Evolutionary conservation across 2,797 vertebrate species (phyloP), one percentile per base, ranked within the genome.

Genomic region (Anguilla marmorata): DNA sequence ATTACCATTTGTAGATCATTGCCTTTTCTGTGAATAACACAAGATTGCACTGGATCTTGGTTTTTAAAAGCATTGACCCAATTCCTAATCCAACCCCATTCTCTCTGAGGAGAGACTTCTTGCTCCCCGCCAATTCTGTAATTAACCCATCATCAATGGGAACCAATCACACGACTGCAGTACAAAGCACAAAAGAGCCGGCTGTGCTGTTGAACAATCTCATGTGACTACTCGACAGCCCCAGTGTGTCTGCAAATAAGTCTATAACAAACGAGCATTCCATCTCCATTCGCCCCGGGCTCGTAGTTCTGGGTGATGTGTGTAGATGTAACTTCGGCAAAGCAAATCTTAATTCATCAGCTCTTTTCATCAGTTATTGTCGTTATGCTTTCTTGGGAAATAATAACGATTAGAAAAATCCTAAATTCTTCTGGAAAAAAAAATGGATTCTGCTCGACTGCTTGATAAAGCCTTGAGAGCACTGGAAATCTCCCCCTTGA

Each of bases 71-170:
- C 4, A 5, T 45, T 79, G 33, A 21, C 74, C 74, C 19, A 14
- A 41, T 45, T 79, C 16, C 50, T 84, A 84, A 54, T 84, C 82
- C 24, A 12, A 12, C 12, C 45, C 82, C 21, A 54, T 84, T 52
- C 4, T 41, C 54, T 84, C 45, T 54, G 52, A 56, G 5, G n/a
- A 84, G 50, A 84, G 11, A n/a, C 1, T n/a, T 52, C 5, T 45
- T 52, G 14, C 24, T 54, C 24, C 1, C 52, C 8, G 82, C 50
- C 82, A 84, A 54, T 19, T 54, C 30, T 56, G 45, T 84, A 84
- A 84, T 84, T 84, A 84, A 27, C 24, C 24, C n/a, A n/a, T 54
- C 82, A 45, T 52, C 52, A 41, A 41, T 54, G 82, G 50, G 82
- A 84, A 84, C 41, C 9, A 27, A 12, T 52, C 82, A 54, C 45